A percentile compares a stretch with the other conserved stretches of the same genome.
Evolutionary conservation across 2,888 invertebrate genomes (phyloP).

Genomic region (Cephus runcator): DNA sequence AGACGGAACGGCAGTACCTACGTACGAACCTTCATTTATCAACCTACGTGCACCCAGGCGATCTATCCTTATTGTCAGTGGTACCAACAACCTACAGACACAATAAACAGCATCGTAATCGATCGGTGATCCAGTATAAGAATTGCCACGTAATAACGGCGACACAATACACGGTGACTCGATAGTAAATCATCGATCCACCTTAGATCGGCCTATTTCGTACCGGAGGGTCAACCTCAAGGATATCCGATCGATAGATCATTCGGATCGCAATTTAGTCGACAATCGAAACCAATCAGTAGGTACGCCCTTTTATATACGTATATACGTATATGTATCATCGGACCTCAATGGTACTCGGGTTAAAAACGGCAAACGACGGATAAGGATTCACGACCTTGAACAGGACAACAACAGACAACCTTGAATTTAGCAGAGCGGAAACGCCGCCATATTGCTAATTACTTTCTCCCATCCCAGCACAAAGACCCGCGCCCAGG

Average conservation of each 20-base stretch:
- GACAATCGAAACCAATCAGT: not conserved
- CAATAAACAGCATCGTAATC: not conserved
- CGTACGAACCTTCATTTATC: not conserved
- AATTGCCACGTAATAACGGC: conserved; percentile 55
- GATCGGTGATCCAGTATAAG: conserved; percentile 46
- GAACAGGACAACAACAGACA: conserved; percentile 37
- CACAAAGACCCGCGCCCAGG: conserved; percentile 35
- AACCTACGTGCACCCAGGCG: not conserved
- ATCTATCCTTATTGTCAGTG: not conserved
- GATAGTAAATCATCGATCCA: not conserved
- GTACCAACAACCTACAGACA: not conserved
- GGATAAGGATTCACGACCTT: conserved; percentile 9
- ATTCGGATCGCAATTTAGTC: not conserved
- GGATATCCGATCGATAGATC: not conserved
- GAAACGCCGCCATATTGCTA: conserved; percentile 57
- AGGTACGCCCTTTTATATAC: not conserved
- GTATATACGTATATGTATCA: not conserved
- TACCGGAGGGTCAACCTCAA: not conserved
- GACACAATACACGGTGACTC: conserved; percentile 32
- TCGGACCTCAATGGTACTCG: not conserved
- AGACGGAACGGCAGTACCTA: not conserved
- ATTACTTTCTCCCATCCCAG: conserved; percentile 60
- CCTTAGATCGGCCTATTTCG: not conserved
- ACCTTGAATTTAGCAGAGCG: conserved; percentile 63
- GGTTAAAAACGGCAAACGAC: not conserved